phyloP scores from a whole-genome alignment of 1,140 invertebrate genomes.

The Augochlora pura region DNA sequence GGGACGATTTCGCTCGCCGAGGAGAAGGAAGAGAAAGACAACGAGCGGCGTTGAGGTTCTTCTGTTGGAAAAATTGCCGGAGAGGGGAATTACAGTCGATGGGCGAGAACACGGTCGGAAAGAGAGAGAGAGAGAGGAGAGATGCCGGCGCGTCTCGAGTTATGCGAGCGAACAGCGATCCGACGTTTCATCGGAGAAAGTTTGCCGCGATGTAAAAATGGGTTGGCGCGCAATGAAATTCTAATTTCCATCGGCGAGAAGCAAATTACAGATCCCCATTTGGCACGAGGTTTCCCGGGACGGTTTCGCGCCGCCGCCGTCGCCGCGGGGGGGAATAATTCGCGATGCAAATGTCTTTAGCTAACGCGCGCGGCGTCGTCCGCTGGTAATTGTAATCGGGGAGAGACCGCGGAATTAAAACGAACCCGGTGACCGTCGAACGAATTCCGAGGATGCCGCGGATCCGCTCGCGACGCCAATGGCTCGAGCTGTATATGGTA shows the following conservation, averaged over 20 bases:
- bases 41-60: background rate
- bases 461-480: no score
- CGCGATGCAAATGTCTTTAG: slow-evolving; percentile 12
- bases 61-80: background rate
- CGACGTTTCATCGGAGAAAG: slow-evolving; percentile 21
- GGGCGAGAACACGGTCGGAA: no score
- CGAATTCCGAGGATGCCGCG: background rate
- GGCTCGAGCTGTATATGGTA: no score
- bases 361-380: no score
- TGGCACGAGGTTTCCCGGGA: background rate
- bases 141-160: no score
- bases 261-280: slow-evolving; percentile 36
- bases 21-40: background rate
- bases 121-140: no score
- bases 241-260: slow-evolving; percentile 29
- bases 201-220: background rate
- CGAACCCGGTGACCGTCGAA: background rate
- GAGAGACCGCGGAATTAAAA: background rate
- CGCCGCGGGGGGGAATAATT: no score
- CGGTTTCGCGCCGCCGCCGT: background rate
- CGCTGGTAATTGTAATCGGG: slow-evolving; percentile 5
- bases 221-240: slow-evolving; percentile 27
- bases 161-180: no score
- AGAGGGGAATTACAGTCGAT: background rate
- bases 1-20: no score